Base-by-base conservation (phyloP, 2,888 invertebrate species). In the Graphium colonna region DNA sequence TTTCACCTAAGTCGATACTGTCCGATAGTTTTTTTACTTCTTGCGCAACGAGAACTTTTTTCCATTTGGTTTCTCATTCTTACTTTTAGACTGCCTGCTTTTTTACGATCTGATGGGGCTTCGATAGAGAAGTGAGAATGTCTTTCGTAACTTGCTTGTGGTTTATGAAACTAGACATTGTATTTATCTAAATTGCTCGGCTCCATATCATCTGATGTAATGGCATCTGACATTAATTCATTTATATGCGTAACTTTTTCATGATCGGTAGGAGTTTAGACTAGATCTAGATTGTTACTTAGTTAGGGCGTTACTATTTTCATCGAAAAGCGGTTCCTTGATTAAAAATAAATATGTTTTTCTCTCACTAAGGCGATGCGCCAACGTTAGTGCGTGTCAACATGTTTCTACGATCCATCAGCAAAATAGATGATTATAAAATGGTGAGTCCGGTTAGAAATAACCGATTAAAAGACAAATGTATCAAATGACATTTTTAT, bases 351-450 rank as follows among this genome's bases (percentile, higher is more conserved):
- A 69, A 36, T 36, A 12, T 69, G 69, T 75, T 83, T 71, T 78
- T 80, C 79, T 80, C 78, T 83, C 77, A 78, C 69, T 62, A 93
- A 93, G 94, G 93, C 92, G 95, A 95, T 90, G 93, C 93, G 85
- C 95, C 97, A 76, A 96, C 97, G 82, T 91, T 93, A 90, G 97
- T 98, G 80, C 90, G 91, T 83, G 97, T 98, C 93, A 98, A 98
- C 95, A 94, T 98, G 93, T 96, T 94, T 91, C 95, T 98, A 71
- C 95, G 98, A 83, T 98, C 97, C 92, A 97, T 98, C 93, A 97
- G 97, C 94, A 97, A 97, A 95, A 98, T 98, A 92, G 96, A 97
- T 92, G 98, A 98, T 95, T 97, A 97, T 92, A 96, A 97, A 93
- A 98, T 98, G 98, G 98, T 97, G 95, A 97, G 97, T 96, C 75